Evolutionary conservation across 2,888 invertebrate genomes (phyloP), one percentile per base, ranked within the genome.

Genomic region (Polymixis flavicincta): DNA sequence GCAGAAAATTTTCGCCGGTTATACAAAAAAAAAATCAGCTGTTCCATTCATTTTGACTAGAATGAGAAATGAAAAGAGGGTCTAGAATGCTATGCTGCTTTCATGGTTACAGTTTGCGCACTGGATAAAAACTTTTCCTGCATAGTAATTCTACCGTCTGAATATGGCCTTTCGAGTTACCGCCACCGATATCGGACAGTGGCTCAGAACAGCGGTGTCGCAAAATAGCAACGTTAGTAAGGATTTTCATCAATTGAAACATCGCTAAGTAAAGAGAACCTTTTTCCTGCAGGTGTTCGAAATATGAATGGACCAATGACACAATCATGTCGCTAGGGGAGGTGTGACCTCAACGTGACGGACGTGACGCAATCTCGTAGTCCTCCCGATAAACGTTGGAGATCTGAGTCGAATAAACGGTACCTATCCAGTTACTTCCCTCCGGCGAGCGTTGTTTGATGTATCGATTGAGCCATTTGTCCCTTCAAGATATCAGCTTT

Each of bases 361-460:
- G 37, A 55, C 52, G 52, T 69, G 68, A 80, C 55, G 60, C 52
- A 83, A 78, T 83, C 64, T 69, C 72, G 11, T 48, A 52, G 57
- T 78, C 37, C 28, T 69, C 28, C 25, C 72, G 19, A 70, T n/a
- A 57, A 52, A 45, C 64, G 42, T 52, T 42, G n/a, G 32, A 19
- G 50, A 65, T 65, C 55, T 45, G 37, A 72, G 25, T 63, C 37
- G 67, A 71, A 60, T 32, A 72, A 68, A 72, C 57, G 28, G 28
- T 71, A n/a, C n/a, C n/a, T n/a, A 66, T 78, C 71, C 50, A 67
- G 70, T 84, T 67, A 78, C 74, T 74, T 64, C 57, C 71, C 68
- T 65, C 42, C 48, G 64, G 70, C 59, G 52, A 63, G 28, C 54
- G 37, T 52, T 67, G 50, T 70, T 72, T 74, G 63, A 72, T 74